Base-by-base conservation (phyloP, 2,888 invertebrate species). In the Tortrix viridana region DNA sequence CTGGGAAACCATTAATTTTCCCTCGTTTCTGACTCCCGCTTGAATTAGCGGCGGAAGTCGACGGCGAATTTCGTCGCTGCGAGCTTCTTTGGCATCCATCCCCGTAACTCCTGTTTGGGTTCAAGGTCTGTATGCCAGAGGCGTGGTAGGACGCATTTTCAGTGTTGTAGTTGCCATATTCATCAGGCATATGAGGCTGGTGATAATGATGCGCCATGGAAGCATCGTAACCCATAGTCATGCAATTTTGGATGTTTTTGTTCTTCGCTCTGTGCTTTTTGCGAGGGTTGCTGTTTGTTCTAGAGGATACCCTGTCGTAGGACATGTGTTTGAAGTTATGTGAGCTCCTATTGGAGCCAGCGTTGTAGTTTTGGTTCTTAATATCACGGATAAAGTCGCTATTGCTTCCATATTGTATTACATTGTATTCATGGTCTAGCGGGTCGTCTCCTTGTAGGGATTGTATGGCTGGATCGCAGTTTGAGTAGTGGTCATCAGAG, bases 221-320 rank as follows among this genome's bases (percentile, higher is more conserved):
- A 0, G 92, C 83, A 68, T 94, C 94, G 79, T 94, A 94, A 1
- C 94, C 92, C 84, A 94, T 93, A 66, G 88, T 94, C 94, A 80
- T 94, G 82, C 82, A 94, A 73, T 88, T 94, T 81, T 89, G 94
- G 70, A 89, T 84, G 70, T 89, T 92, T 68, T 92, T 92, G 68
- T 91, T 92, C 78, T 92, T 92, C 23, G 84, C 81, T 68, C 92
- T 79, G 65, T 92, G 92, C 77, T 92, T 93, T 69, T 92, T 92
- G 22, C 92, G 82, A 6, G 92, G 92, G 67, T 92, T 92, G 67
- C 92, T 93, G 65, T 93, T 91, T 43, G 92, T 92, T 72, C 94
- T 85, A 19, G 92, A 88, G 0, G 92, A 92, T 1, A 85, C 85
- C 62, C 92, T 81, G 66, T 93, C 92, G 69, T 92, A 92, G 1